Conservation (phyloP, 2,797 vertebrate species). For the Tapirus indicus region DNA sequence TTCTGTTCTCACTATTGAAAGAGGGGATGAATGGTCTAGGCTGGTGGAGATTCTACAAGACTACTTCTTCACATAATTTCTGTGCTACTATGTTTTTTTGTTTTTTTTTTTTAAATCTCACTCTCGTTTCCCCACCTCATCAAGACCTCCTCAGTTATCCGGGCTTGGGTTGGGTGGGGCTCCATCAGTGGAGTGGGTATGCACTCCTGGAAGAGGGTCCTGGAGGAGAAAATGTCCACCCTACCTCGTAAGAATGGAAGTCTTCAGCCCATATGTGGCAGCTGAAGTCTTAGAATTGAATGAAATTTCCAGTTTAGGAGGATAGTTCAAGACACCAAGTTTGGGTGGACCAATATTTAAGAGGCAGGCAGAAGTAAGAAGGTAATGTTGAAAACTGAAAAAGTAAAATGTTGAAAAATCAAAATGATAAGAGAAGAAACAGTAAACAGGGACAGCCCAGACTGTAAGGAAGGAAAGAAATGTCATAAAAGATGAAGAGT, state of each 20-base stretch:
- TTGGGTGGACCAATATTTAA: neutral
- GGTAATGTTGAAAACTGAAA: neutral
- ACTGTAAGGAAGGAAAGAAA: neutral
- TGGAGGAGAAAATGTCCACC: neutral
- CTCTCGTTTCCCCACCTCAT: neutral
- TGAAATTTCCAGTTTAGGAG: neutral
- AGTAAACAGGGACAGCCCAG: neutral
- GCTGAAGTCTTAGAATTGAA: neutral
- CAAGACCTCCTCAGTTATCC: neutral
- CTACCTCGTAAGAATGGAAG: neutral
- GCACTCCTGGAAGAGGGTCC: neutral
- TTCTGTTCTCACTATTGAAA: neutral
- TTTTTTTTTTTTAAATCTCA: neutral
- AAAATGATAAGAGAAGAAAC: neutral
- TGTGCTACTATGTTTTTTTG: neutral
- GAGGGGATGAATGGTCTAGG: neutral
- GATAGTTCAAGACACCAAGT: neutral
- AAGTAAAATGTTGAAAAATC: neutral
- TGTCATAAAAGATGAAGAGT: neutral
- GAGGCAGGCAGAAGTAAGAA: neutral
- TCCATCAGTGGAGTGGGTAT: accelerated
- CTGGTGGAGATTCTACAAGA: neutral
- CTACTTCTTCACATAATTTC: neutral
- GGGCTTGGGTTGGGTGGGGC: neutral
- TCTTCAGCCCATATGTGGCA: neutral